Conservation (phyloP, 2,113 vertebrate genomes). For the Callionymus lyra region DNA sequence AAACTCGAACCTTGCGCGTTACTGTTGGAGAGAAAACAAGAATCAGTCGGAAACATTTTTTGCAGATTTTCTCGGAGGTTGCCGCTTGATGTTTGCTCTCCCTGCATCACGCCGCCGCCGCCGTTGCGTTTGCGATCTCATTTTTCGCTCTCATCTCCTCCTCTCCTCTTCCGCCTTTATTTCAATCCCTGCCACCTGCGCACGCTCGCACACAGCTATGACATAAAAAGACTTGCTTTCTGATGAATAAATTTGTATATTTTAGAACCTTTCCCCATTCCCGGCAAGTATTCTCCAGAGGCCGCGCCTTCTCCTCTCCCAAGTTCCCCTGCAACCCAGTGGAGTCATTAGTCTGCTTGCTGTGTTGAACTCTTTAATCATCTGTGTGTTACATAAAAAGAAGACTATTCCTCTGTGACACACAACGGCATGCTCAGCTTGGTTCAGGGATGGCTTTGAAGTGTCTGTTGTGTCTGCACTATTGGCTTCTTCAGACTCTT, state of each 20-base stretch:
- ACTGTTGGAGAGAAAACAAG: constrained; percentile 8
- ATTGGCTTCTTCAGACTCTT: constrained; percentile 41
- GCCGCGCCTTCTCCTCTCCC: constrained; percentile 52
- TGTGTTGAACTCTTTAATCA: constrained; percentile 71
- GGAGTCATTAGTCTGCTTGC: constrained; percentile 68
- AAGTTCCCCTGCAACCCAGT: constrained; percentile 59
- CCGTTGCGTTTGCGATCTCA: constrained; percentile 28
- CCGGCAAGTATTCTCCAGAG: constrained; percentile 55
- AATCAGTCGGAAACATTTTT: constrained; percentile 12
- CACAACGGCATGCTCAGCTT: constrained; percentile 48
- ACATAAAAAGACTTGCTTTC: constrained; percentile 53
- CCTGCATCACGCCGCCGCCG: too few species aligned
- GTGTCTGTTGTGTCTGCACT: constrained; percentile 55
- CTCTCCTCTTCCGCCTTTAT: constrained; percentile 14
- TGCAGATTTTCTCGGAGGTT: constrained; percentile 11
- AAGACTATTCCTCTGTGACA: constrained; percentile 59
- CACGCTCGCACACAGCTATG: constrained; percentile 38
- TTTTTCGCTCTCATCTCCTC: constrained; percentile 30
- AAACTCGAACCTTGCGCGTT: too few species aligned
- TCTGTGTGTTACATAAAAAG: constrained; percentile 66
- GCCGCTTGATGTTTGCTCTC: constrained; percentile 31
- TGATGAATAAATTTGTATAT: constrained; percentile 73
- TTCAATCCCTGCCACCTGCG: constrained; percentile 55
- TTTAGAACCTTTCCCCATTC: constrained; percentile 55
- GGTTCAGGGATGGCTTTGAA: constrained; percentile 51